Base-by-base conservation (phyloP, 2,888 invertebrate genomes). In the Ferdinandea cuprea region DNA sequence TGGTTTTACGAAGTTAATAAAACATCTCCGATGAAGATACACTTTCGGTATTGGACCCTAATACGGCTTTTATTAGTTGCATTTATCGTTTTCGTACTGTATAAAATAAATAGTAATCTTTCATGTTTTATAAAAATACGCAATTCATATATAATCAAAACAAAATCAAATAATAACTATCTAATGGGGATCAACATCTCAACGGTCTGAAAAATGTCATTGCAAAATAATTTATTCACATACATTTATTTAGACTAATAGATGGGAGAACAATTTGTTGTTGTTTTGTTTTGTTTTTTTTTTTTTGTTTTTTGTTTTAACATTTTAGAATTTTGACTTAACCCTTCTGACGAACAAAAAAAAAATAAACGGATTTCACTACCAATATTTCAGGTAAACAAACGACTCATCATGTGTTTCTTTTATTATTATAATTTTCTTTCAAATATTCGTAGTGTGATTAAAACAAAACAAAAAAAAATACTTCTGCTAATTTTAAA, bases 361-460 rank as follows among this genome's bases (percentile, higher is more conserved):
- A n/a, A n/a, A n/a, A n/a, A n/a, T n/a, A 50, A 37, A 30, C 21
- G 61, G 19, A 35, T 2, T 28, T 21, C 30, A 32, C 59, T 68
- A 50, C 59, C 42, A 50, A 65, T 40, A 46, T 11, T 25, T 13
- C 80, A 81, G 77, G 77, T 77, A 81, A 77, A 76, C 21, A 48
- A 71, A 65, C 65, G 46, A 59, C 61, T 77, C 78, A 68, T 78
- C 66, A 63, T 25, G 21, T 73, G 50, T 63, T 69, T 69, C 59
- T 69, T 54, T 46, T 30, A 37, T 54, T 35, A 68, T 73, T 61
- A 35, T 25, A 54, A 52, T 37, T 59, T 73, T 61, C 35, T 25
- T 46, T 44, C 61, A 71, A n/a, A n/a, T 76, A 81, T 46, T 28
- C 35, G 76, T 76, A 71, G 69, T 65, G 56, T 28, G 48, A 56